Evolutionary conservation across 2,113 vertebrate species (phyloP), one percentile per base, ranked within the genome.

Genomic region (Ciconia boyciana): DNA sequence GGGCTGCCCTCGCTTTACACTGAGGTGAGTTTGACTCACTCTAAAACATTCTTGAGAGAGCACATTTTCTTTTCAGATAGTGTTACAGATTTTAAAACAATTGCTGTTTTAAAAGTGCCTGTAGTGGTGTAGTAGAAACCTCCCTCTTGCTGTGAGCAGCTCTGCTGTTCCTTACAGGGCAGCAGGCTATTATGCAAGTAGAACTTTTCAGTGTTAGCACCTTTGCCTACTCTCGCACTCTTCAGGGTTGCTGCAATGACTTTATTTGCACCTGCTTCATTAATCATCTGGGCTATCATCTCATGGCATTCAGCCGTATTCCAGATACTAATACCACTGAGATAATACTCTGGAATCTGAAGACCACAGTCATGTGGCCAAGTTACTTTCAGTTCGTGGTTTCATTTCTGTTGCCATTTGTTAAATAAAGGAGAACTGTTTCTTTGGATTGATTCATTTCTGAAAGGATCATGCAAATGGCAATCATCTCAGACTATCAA

Each of bases 321-420:
- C 64, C 72, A 69, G 85, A 83, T 36, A 97, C 51, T 21, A 81
- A 84, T 48, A 94, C 95, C 86, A 97, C 98, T 36, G 97, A 97
- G 77, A 97, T 98, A 75, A 87, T 96, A 75, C 86, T 96, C 72
- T 97, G 81, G 94, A 98, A 84, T 97, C 97, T 25, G 97, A 98
- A 95, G 98, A 98, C n/a, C 97, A 97, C 85, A 97, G 98, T 72
- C 96, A 97, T 75, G 52, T 97, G 57, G 95, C 93, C 44, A 97
- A 91, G 64, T 96, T 98, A 80, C 86, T 96, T 57, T 97, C 94
- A 61, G 83, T 97, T 58, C 52, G 70, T 75, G 29, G 11, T 54
- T 90, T 85, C 2, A 16, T 90, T 78, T 86, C 76, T 81, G 19
- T 54, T 85, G 49, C 39, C 21, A 29, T 72, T 68, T 83, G n/a